Base-by-base conservation (phyloP, 2,888 invertebrate species). In the Pocota personata region DNA sequence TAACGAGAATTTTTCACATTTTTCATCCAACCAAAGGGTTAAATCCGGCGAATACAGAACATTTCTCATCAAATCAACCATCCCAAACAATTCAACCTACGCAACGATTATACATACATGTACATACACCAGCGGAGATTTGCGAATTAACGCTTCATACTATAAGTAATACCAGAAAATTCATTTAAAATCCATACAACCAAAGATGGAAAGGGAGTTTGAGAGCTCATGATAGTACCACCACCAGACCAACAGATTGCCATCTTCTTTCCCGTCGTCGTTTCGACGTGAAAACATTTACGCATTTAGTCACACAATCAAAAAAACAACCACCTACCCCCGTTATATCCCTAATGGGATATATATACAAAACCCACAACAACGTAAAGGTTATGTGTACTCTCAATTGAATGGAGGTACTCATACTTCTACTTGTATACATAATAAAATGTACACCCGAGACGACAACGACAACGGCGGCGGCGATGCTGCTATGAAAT, bases 241-340 rank as follows among this genome's bases (percentile, higher is more conserved):
- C 60, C 71, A 46, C 24, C 32, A 40, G 32, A 37, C 71, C 57
- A 60, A 58, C 71, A 72, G 57, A 72, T 78, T 82, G 72, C 64
- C 77, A 83, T 72, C 58, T 62, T 64, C 48, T 43, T 62, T 64
- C 37, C 24, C 37, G 32, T 32, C 14, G 19, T 46, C 32, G 69
- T 67, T 73, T 79, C 55, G 46, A 52, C 27, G 37, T 71, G 52
- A 76, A 86, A 73, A 76, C 64, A 77, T 83, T 78, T 78, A 80
- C 86, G 82, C 82, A 71, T 86, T 86, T 86, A 82, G 77, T 86
- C 82, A 77, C 67, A 76, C 82, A 86, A 86, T 82, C 82, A 77
- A 72, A 76, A 37, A 40, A 69, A 71, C 69, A 64, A 78, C 48
- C 66, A 77, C 86, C 86, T 62, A 82, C 80, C 86, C 80, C 37